phyloP scores from a whole-genome alignment of 1,140 invertebrate genomes.

The Calliopsis andreniformis region DNA sequence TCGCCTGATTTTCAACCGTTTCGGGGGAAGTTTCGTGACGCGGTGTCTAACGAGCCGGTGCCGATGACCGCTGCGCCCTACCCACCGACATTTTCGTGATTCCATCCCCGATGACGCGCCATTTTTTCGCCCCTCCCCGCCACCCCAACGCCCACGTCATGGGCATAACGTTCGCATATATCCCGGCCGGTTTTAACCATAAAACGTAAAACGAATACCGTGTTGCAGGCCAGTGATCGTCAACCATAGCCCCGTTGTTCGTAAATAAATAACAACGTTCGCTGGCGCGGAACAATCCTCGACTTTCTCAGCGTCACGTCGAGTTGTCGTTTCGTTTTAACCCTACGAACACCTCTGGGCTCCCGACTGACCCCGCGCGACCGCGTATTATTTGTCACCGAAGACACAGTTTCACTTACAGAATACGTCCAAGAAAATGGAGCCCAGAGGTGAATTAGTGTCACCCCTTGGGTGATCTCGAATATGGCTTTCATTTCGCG shows the following conservation, averaged over 20 bases:
- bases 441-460: too few relatives aligned
- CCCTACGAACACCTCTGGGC: too few relatives aligned
- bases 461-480: too few relatives aligned
- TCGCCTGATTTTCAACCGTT: slow-evolving; percentile 1
- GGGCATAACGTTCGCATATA: slow-evolving; percentile 16
- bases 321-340: background rate
- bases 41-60: slow-evolving; percentile 2
- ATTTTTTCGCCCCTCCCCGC: slow-evolving; percentile 16
- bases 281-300: background rate
- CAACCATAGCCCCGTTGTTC: slow-evolving; percentile 2
- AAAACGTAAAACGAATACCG: slow-evolving; percentile 44
- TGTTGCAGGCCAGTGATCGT: slow-evolving; percentile 27
- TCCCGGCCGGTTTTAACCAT: slow-evolving; percentile 9
- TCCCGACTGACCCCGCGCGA: too few relatives aligned
- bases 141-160: too few relatives aligned
- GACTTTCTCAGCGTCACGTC: background rate
- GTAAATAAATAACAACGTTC: slow-evolving; percentile 43
- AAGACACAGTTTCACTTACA: too few relatives aligned
- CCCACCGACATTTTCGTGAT: background rate
- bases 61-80: background rate
- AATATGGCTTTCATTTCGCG: too few relatives aligned
- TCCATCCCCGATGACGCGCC: slow-evolving; percentile 13
- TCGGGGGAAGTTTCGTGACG: background rate
- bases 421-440: too few relatives aligned
- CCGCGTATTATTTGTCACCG: too few relatives aligned